Conservation (phyloP, 2,888 invertebrate species). For the Xylocampa areola region DNA sequence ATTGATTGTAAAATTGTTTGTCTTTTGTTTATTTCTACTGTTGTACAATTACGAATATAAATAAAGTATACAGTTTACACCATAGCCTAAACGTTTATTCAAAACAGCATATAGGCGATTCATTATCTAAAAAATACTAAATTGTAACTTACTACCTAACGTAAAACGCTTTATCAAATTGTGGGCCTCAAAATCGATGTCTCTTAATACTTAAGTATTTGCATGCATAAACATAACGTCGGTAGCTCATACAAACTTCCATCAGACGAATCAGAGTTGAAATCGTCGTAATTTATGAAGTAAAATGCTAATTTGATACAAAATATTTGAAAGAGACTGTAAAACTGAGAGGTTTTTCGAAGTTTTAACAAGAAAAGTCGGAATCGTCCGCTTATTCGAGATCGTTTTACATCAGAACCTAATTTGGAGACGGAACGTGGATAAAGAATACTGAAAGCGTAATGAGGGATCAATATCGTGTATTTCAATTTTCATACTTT, state of each 20-base stretch:
- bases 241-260: slow-evolving; percentile 20
- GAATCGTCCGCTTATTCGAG: slow-evolving; percentile 23
- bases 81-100: too few species aligned
- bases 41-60: too few species aligned
- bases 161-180: too few species aligned
- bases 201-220: slow-evolving; percentile 34
- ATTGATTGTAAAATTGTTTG: too few species aligned
- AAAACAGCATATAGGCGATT: too few species aligned
- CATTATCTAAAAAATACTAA: too few species aligned
- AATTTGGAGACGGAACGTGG: slow-evolving; percentile 16
- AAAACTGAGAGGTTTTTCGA: slow-evolving; percentile 33
- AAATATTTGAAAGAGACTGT: slow-evolving; percentile 27
- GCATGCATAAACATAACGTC: slow-evolving; percentile 24
- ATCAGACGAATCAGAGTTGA: slow-evolving; percentile 15
- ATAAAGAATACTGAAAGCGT: slow-evolving; percentile 17
- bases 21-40: too few species aligned
- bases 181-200: too few species aligned
- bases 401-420: slow-evolving; percentile 29
- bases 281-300: slow-evolving; percentile 14
- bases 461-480: slow-evolving; percentile 21
- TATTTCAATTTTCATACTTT: slow-evolving; percentile 1
- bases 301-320: slow-evolving; percentile 48
- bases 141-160: too few species aligned
- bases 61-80: too few species aligned
- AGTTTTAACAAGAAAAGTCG: slow-evolving; percentile 56